Percentiles rank a stretch among this genome's conserved stretches.
phyloP scores from a whole-genome alignment of 2,888 invertebrate species.

The Uloborus plumipes region DNA sequence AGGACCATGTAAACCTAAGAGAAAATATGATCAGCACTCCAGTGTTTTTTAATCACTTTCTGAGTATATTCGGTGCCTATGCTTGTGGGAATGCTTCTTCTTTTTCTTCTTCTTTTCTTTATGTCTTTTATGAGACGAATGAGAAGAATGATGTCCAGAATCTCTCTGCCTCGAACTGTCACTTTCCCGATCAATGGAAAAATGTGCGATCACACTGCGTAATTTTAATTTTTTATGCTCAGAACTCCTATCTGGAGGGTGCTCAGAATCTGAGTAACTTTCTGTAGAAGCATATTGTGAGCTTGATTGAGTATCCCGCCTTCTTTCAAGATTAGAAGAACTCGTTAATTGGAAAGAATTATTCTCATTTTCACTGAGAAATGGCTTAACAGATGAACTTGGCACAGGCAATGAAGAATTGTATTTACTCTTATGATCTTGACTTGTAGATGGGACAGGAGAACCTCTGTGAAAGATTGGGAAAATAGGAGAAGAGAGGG shows the following conservation, averaged over 20 bases:
- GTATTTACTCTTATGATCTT: too few relatives aligned
- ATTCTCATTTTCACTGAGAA: background rate
- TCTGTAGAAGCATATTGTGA: conserved; percentile 10
- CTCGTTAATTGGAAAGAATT: background rate
- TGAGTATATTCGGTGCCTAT: conserved; percentile 24
- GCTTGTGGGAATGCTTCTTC: conserved; percentile 36
- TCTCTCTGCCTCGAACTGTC: background rate
- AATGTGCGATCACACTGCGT: conserved; percentile 34
- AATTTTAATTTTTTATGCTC: conserved; percentile 19
- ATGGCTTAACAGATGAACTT: too few relatives aligned
- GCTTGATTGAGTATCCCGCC: background rate
- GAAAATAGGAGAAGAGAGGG: too few relatives aligned
- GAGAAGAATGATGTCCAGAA: conserved; percentile 28
- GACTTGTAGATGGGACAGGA: too few relatives aligned
- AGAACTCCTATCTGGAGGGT: background rate
- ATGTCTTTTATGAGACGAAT: conserved; percentile 11
- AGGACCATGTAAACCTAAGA: too few relatives aligned
- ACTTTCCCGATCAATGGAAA: conserved; percentile 8
- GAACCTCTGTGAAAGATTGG: too few relatives aligned
- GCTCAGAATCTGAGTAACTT: conserved; percentile 6
- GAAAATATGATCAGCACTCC: too few relatives aligned
- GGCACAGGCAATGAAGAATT: too few relatives aligned
- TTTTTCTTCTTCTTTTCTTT: conserved; percentile 33
- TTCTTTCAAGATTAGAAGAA: background rate
- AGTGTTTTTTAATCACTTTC: conserved; percentile 15